Percentiles rank a stretch among this genome's conserved stretches.
Conservation (phyloP, 2,888 invertebrate species). For the Drosophila borealis region DNA sequence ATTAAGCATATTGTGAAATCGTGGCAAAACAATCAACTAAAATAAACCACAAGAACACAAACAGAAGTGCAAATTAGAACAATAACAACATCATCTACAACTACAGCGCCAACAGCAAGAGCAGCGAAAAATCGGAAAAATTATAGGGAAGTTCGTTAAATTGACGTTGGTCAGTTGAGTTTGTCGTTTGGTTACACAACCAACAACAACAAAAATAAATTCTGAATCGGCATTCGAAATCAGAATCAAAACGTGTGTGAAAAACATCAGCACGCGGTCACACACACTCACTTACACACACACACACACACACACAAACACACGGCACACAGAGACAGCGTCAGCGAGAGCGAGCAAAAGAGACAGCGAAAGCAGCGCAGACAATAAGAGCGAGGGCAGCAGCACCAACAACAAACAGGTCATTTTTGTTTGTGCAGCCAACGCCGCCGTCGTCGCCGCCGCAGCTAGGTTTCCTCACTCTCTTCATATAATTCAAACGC, state of each 20-base stretch:
- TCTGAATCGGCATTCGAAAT: conserved; percentile 47
- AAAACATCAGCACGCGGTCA: conserved; percentile 56
- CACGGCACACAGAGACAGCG: conserved; percentile 4
- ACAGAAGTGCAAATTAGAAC: conserved; percentile 29
- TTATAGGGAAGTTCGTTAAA: conserved; percentile 24
- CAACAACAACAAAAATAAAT: conserved; percentile 38
- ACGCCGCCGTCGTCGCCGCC: conserved; percentile 3
- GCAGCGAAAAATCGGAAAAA: conserved; percentile 13
- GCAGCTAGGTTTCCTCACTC: neutral
- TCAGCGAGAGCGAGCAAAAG: conserved; percentile 17
- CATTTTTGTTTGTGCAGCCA: conserved; percentile 26
- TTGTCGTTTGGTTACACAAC: conserved; percentile 48
- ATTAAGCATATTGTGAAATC: conserved; percentile 60
- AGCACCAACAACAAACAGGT: conserved; percentile 54
- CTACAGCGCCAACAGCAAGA: neutral
- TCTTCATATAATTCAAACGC: neutral
- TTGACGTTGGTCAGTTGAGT: conserved; percentile 53
- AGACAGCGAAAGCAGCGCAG: conserved; percentile 29
- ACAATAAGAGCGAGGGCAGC: conserved; percentile 37
- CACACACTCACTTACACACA: conserved; percentile 10
- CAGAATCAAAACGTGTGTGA: conserved; percentile 52
- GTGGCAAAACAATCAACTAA: conserved; percentile 46
- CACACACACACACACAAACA: conserved; percentile 7
- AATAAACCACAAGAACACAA: conserved; percentile 19
- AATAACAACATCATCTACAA: conserved; percentile 10